A percentile compares a stretch with the other conserved stretches of the same genome.
These are phyloP conservation scores for Pangasianodon hypophthalmus DNA, from an alignment of 2,113 vertebrate species.

Conservation along the genomic window DNA sequence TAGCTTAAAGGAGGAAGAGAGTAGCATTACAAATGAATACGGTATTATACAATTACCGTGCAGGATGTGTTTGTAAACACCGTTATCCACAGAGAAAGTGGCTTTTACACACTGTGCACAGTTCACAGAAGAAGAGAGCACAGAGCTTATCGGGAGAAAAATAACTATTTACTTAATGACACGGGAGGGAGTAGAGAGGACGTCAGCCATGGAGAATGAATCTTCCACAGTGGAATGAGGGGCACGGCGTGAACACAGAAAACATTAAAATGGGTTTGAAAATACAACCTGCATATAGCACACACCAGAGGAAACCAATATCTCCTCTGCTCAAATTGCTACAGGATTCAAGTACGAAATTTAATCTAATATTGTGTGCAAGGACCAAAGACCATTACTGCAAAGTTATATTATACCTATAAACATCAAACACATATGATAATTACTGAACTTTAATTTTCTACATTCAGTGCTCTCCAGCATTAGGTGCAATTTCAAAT, in stretches of 20 bases:
- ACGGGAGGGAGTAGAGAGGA: conserved; percentile 5
- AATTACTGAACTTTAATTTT: conserved; percentile 11
- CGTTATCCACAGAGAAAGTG: conserved; percentile 30
- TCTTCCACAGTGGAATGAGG: conserved; percentile 34
- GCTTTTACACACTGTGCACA: conserved; percentile 32
- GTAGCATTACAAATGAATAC: conserved; percentile 37
- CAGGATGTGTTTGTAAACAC: conserved; percentile 46
- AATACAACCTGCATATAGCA: conserved; percentile 14
- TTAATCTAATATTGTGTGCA: conserved; percentile 29
- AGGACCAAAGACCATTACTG: conserved; percentile 26
- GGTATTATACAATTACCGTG: conserved; percentile 43
- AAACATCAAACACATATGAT: neutral
- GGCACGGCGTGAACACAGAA: neutral
- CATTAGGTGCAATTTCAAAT: neutral
- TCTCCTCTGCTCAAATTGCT: neutral
- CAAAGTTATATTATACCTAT: neutral
- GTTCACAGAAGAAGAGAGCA: conserved; percentile 23
- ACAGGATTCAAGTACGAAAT: conserved; percentile 8
- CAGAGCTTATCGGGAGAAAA: conserved; percentile 22
- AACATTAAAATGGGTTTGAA: conserved; percentile 8
- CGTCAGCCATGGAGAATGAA: conserved; percentile 37
- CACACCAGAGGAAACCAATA: conserved; percentile 25
- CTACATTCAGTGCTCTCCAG: neutral
- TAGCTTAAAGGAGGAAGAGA: conserved; percentile 31
- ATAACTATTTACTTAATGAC: conserved; percentile 46